Evolutionary conservation across 1,140 invertebrate genomes (phyloP).

Genomic region (Eubasilissa regina): DNA sequence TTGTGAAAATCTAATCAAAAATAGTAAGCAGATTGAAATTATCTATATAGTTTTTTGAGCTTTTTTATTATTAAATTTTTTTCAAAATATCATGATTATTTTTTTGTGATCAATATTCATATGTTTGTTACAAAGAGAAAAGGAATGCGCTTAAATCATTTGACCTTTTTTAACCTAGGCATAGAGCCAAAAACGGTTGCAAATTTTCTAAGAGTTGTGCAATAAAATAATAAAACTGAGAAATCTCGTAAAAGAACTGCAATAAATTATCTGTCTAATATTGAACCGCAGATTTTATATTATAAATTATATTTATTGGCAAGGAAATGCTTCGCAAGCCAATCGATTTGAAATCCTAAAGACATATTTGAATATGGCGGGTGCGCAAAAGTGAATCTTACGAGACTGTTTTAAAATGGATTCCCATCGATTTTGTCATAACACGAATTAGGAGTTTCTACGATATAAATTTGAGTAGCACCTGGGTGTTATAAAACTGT

Average conservation of each 20-base stretch:
- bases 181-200: slow-evolving; percentile 23
- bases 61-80: no score
- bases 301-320: neutral
- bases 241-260: neutral
- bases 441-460: neutral
- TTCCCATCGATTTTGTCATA: neutral
- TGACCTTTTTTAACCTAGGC: slow-evolving; percentile 27
- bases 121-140: neutral
- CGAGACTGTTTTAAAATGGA: neutral
- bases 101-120: neutral
- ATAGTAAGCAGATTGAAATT: no score
- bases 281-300: slow-evolving; percentile 13
- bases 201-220: slow-evolving; percentile 6
- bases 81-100: no score
- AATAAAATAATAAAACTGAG: slow-evolving; percentile 39
- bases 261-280: slow-evolving; percentile 28
- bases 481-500: slow-evolving; percentile 22
- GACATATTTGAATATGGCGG: neutral
- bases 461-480: neutral
- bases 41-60: no score
- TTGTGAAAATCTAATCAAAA: no score
- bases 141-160: slow-evolving; percentile 31
- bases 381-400: neutral
- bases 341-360: neutral
- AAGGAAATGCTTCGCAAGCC: slow-evolving; percentile 18